Percentiles rank a stretch among this genome's conserved stretches.
phyloP scores from a whole-genome alignment of 2,888 invertebrate genomes.

The Allacma fusca region DNA sequence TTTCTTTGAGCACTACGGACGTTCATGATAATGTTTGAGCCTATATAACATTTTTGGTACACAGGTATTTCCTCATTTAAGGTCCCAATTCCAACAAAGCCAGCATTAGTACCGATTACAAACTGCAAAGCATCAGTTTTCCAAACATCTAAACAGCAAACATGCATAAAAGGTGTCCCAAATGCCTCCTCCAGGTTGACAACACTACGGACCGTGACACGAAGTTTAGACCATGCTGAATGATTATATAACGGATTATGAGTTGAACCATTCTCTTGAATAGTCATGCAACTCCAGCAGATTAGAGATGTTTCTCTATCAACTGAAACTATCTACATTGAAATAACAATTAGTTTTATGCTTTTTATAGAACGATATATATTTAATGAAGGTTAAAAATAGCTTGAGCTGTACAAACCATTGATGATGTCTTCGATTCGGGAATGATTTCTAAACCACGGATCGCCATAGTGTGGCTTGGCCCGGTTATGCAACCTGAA shows the following conservation, averaged over 20 bases:
- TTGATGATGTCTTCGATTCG: slow-evolving; percentile 50
- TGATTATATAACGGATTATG: slow-evolving; percentile 38
- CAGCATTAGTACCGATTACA: slow-evolving; percentile 43
- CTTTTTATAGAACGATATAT: not conserved
- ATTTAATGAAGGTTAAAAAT: no score
- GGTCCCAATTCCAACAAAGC: slow-evolving; percentile 44
- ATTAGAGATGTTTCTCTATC: slow-evolving; percentile 51
- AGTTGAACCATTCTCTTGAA: slow-evolving; percentile 31
- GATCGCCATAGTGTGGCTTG: slow-evolving; percentile 46
- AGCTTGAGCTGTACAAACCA: no score
- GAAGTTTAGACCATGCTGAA: slow-evolving; percentile 53
- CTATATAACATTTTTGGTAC: slow-evolving; percentile 40
- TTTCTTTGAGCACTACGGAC: slow-evolving; percentile 38
- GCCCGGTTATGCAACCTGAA: slow-evolving; percentile 48
- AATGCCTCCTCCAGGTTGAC: slow-evolving; percentile 37
- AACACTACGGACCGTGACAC: slow-evolving; percentile 45
- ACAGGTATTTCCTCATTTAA: slow-evolving; percentile 33
- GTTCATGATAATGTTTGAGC: slow-evolving; percentile 35
- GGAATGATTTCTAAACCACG: slow-evolving; percentile 52
- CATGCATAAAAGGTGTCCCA: slow-evolving; percentile 18
- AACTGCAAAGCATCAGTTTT: slow-evolving; percentile 34
- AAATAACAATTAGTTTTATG: not conserved
- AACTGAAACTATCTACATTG: slow-evolving; percentile 43
- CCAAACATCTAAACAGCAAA: slow-evolving; percentile 39
- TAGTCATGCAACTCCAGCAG: slow-evolving; percentile 52